Evolutionary conservation across 2,888 invertebrate species (phyloP), one percentile per base, ranked within the genome.

Genomic region (Ophion ventricosus): DNA sequence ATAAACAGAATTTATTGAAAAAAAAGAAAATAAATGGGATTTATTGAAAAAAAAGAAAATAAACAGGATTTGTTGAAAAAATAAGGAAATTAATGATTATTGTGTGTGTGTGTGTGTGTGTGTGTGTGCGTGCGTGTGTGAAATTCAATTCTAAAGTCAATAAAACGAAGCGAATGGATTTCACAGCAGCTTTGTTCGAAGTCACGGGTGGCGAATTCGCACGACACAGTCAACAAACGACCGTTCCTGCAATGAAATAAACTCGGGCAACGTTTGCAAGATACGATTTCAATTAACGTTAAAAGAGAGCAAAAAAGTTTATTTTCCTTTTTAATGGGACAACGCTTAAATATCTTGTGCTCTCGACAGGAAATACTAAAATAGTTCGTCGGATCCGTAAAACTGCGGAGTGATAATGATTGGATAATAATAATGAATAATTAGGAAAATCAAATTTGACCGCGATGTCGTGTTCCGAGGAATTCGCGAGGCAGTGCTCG

Each of bases 381-480:
- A 49, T 49, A n/a, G 14, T 49, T 49, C 49, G 14, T 49, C 17
- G 4, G 49, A 17, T 49, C 3, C 14, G 14, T 49, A 4, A 2
- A 10, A 57, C 3, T 20, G 23, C 1, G 20, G 57, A 54, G n/a
- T 35, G 23, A n/a, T 49, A 69, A 26, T 69, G 3, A 54, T 54
- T 20, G 49, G 10, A 20, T 49, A 63, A 57, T 54, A 25, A 66
- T 54, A 29, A 64, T 54, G 59, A 54, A 63, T 64, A 54, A 81
- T 23, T 54, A 90, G 90, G 87, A 66, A 88, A 77, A n/a, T 88
- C 89, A 11, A 86, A 85, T 63, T 88, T 88, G 35, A 84, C 85
- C 49, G 83, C 82, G 63, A 82, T 75, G 5, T 86, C 86, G 59
- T 85, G 88, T 61, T 90, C 88, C 4, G 88, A 86, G 11, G 90